Base-by-base conservation (phyloP, 2,888 invertebrate genomes). In the Seira musarum region DNA sequence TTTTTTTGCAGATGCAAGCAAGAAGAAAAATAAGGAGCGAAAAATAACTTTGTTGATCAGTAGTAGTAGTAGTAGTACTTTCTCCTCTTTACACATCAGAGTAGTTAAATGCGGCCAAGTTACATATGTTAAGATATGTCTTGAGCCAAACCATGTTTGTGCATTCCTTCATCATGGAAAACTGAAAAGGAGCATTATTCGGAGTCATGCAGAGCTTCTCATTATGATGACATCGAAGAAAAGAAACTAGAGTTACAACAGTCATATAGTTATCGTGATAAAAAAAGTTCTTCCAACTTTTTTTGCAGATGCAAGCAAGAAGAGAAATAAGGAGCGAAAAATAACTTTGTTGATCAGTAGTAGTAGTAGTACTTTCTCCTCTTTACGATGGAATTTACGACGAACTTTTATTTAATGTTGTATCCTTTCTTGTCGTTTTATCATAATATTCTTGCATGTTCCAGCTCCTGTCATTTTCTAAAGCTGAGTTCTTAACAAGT, bases 1-100 rank as follows among this genome's bases (percentile, higher is more conserved):
- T 75, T 75, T 53, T 53, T 53, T 74, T 68, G 68, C 68, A 61
- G 68, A 75, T 75, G 75, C 75, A 68, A 53, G 75, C 75, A 57
- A 35, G 30, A 72, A 73, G 24, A 73, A 30, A 57, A 46, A n/a
- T n/a, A n/a, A n/a, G n/a, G n/a, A n/a, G n/a, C n/a, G n/a, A 30
- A 30, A 30, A 30, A 30, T 30, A 30, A 30, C 30, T 30, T 30
- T 30, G 30, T 8, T 30, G 30, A 30, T 30, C 30, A 30, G 30
- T 5, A 30, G 2, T 30, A 30, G 30, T 30, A 30, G 30, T 53
- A n/a, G n/a, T n/a, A 53, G n/a, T 53, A 53, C 53, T 53, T 53
- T 53, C 17, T 53, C 17, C 17, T 17, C 17, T 53, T 53, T 30
- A 30, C 30, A n/a, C 63, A 71, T 71, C 61, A 71, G n/a, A 15